Conservation (phyloP, 2,888 invertebrate species). For the Heteropelma amictum region DNA sequence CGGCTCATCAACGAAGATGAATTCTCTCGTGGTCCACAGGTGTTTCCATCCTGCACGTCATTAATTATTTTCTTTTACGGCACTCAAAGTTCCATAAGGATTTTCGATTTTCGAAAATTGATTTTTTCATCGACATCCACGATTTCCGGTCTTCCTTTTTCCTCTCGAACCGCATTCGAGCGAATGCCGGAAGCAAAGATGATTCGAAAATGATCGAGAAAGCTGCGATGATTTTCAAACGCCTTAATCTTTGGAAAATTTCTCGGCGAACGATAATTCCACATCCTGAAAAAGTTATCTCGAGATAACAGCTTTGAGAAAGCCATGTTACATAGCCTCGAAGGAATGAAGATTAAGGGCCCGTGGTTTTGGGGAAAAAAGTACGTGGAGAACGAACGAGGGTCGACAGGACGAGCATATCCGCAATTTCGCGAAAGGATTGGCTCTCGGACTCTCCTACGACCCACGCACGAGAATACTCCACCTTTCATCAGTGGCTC, state of each 20-base stretch:
- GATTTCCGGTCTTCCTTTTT: too few species aligned
- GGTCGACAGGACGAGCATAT: conserved; percentile 14
- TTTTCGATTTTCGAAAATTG: too few species aligned
- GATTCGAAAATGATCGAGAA: too few species aligned
- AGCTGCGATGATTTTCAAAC: too few species aligned
- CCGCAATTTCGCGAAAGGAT: conserved; percentile 30
- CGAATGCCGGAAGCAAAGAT: too few species aligned
- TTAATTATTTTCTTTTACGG: too few species aligned
- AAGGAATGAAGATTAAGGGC: conserved; percentile 15
- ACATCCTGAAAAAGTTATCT: too few species aligned
- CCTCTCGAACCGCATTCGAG: too few species aligned
- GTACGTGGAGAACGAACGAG: conserved; percentile 18
- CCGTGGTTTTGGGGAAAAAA: neutral
- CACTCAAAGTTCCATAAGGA: too few species aligned
- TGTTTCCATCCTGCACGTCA: too few species aligned
- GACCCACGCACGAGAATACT: neutral
- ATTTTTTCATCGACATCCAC: too few species aligned
- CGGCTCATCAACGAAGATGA: conserved; percentile 20
- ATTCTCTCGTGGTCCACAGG: too few species aligned
- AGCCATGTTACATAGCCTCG: conserved; percentile 6
- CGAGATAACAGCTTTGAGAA: neutral
- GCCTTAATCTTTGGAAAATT: neutral
- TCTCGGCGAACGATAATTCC: neutral
- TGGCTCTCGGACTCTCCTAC: conserved; percentile 15
- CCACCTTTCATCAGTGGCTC: conserved; percentile 34